phyloP scores from a whole-genome alignment of 1,140 invertebrate species.

The Hycleus phaleratus region DNA sequence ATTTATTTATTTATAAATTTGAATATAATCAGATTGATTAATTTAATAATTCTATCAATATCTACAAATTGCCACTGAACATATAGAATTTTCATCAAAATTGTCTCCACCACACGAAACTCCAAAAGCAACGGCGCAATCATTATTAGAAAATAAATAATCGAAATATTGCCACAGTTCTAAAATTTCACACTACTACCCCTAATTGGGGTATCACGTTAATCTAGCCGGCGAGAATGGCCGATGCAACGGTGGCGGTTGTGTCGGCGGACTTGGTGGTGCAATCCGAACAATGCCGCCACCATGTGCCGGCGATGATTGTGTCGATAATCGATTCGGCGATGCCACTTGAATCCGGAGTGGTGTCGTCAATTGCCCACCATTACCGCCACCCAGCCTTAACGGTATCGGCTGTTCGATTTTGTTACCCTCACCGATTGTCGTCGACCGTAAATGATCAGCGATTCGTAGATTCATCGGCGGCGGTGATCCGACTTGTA shows the following conservation, averaged over 20 bases:
- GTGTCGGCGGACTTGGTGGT: constrained; percentile 30
- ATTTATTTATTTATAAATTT: no score
- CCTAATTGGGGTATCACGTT: constrained; percentile 44
- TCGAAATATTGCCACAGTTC: constrained; percentile 28
- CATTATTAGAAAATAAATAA: constrained; percentile 18
- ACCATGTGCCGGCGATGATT: constrained; percentile 26
- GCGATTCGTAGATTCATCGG: constrained; percentile 36
- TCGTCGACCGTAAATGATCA: constrained; percentile 17
- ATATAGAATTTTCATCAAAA: constrained; percentile 9
- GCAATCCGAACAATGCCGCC: constrained; percentile 36
- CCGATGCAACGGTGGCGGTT: constrained; percentile 43
- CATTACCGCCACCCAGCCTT: constrained; percentile 23
- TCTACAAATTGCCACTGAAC: constrained; percentile 25
- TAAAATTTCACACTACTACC: constrained; percentile 18
- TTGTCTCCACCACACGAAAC: not conserved
- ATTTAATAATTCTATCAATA: not conserved
- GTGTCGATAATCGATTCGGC: constrained; percentile 35
- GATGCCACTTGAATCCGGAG: constrained; percentile 46
- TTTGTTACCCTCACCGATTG: constrained; percentile 10
- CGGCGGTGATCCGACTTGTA: constrained; percentile 29
- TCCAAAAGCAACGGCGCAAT: not conserved
- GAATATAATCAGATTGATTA: no score
- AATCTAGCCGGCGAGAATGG: constrained; percentile 46
- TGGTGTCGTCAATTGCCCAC: constrained; percentile 34
- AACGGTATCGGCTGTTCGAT: constrained; percentile 36